Evolutionary conservation across 2,113 vertebrate genomes (phyloP).

Genomic region (Tamias sibiricus): DNA sequence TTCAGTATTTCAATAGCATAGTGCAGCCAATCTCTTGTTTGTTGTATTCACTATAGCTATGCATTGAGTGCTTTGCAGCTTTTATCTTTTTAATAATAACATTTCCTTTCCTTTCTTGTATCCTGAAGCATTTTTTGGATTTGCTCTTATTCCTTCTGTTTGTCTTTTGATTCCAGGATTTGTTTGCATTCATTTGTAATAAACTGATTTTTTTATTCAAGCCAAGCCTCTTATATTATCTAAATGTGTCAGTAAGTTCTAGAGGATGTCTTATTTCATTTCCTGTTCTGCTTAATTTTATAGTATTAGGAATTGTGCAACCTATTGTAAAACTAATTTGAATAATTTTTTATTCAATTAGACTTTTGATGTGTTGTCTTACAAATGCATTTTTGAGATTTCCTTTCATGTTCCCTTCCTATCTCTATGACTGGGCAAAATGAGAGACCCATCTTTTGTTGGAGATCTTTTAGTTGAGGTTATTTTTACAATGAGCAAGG

Average conservation of each 20-base stretch:
- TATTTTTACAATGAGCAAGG: conserved; percentile 41
- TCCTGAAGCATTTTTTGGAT: conserved; percentile 59
- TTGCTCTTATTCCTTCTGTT: conserved; percentile 64
- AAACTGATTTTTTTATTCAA: conserved; percentile 56
- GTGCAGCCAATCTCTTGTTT: conserved; percentile 41
- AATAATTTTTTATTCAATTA: conserved; percentile 56
- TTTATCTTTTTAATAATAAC: conserved; percentile 52
- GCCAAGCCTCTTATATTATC: conserved; percentile 57
- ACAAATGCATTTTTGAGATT: conserved; percentile 39
- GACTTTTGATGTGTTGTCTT: conserved; percentile 39
- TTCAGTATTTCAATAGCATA: background rate
- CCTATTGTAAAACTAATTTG: conserved; percentile 51
- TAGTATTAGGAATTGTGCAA: background rate
- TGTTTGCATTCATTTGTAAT: conserved; percentile 78
- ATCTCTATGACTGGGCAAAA: background rate
- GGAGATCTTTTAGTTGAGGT: background rate
- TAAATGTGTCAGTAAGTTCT: conserved; percentile 47
- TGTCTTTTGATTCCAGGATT: conserved; percentile 69
- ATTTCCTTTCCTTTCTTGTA: conserved; percentile 36
- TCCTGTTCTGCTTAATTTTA: conserved; percentile 49
- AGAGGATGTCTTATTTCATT: conserved; percentile 34
- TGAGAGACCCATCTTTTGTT: background rate
- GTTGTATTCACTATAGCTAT: conserved; percentile 4
- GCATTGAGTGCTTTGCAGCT: conserved; percentile 39
- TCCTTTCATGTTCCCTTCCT: conserved; percentile 4